A percentile compares a stretch with the other conserved stretches of the same genome.
These are phyloP conservation scores for Cochlearius cochlearius DNA, from an alignment of 2,113 vertebrate species.

Conservation along the genomic window DNA sequence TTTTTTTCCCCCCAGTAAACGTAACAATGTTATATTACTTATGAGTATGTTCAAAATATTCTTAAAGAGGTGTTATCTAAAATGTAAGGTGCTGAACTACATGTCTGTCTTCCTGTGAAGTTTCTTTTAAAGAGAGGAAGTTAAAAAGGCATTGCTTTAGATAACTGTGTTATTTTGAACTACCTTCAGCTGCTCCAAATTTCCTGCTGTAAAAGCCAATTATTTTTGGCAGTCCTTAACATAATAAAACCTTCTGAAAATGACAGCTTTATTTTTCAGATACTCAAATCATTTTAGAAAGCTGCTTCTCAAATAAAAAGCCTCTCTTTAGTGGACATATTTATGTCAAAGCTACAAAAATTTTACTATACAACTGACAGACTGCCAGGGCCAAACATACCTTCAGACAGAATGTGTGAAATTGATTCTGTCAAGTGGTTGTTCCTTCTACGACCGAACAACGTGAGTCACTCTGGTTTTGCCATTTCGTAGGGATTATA, in stretches of 20 bases:
- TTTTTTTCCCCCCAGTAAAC: neutral
- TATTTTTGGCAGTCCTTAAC: constrained; percentile 9
- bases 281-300: neutral
- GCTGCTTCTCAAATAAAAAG: neutral
- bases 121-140: neutral
- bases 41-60: neutral
- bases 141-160: neutral
- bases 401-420: neutral
- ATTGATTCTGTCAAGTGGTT: neutral
- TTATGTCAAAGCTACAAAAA: neutral
- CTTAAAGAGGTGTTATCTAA: neutral
- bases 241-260: neutral
- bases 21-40: neutral
- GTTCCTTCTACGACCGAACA: neutral
- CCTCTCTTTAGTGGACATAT: neutral
- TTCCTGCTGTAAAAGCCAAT: neutral
- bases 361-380: neutral
- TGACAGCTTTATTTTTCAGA: constrained; percentile 17
- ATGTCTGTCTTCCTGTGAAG: neutral
- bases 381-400: neutral
- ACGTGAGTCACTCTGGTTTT: neutral
- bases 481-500: neutral
- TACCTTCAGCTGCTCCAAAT: constrained; percentile 2
- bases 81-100: neutral
- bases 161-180: neutral